Evolutionary conservation across 2,888 invertebrate species (phyloP), one percentile per base, ranked within the genome.

Genomic region (Julus scandinavius): DNA sequence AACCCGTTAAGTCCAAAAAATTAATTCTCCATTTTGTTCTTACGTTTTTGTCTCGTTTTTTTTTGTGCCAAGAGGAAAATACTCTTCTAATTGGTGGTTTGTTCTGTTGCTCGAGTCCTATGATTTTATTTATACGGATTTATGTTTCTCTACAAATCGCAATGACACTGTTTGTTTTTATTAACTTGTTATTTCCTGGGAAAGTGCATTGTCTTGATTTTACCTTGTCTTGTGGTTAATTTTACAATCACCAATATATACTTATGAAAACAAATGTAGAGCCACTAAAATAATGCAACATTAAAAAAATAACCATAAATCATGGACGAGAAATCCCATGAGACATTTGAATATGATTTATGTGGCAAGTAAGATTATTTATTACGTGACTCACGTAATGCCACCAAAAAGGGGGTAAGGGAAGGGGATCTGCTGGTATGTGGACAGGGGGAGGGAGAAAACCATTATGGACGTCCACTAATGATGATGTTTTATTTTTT

Each of bases 141-240:
- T 38, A 80, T 15, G 80, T 38, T 80, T 5, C 29, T 6, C 20
- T 72, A 9, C 20, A 29, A 72, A 29, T 38, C 38, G 80, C 80
- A 80, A 29, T 80, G 38, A 29, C 80, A 80, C 38, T 80, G 38
- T 40, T 80, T 80, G 80, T 80, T 80, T 80, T 80, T 29, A 72
- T 72, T 72, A 29, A 72, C 45, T 1, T 45, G 45, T 45, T 7
- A 5, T 45, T 45, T 45, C 9, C 54, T 54, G n/a, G 15, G 29
- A 80, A 38, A 80, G 13, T 80, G 13, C 80, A 80, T 80, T 80
- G 80, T 80, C 13, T 45, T 38, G 15, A 38, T 80, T 38, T 38
- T 29, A 4, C 5, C 80, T 38, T 15, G 15, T 80, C 38, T 38
- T 38, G 80, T 80, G 80, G 80, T 38, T 15, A 80, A 38, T 80